These are phyloP conservation scores for Craseonycteris thonglongyai DNA, from an alignment of 2,113 vertebrate genomes.

Conservation along the genomic window DNA sequence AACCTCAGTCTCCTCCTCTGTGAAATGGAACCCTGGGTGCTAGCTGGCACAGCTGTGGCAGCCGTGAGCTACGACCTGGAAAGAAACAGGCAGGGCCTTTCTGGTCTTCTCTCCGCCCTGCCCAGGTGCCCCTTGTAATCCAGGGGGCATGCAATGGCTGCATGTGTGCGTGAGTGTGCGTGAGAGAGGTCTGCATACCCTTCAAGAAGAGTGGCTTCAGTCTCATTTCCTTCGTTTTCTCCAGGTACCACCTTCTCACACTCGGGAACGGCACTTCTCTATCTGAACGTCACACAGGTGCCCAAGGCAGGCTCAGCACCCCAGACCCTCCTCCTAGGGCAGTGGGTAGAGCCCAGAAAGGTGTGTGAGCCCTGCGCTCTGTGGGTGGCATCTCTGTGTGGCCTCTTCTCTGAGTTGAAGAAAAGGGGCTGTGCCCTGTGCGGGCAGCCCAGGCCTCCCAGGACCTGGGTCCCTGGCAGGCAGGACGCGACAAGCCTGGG, in stretches of 20 bases:
- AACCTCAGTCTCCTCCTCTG: not conserved
- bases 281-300: not conserved
- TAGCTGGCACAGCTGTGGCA: not conserved
- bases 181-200: not conserved
- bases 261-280: not conserved
- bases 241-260: not conserved
- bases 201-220: not conserved
- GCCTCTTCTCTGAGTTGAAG: constrained; percentile 1
- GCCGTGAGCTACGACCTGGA: not conserved
- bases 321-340: not conserved
- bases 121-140: not conserved
- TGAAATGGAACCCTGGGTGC: not conserved
- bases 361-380: not conserved
- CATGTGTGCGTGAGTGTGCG: not conserved
- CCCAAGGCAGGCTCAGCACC: not conserved
- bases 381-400: not conserved
- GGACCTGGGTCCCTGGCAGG: not conserved
- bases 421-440: not conserved
- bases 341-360: not conserved
- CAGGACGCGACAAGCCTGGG: not conserved
- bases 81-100: not conserved
- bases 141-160: not conserved
- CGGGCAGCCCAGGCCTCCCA: not conserved
- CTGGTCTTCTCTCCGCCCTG: not conserved
- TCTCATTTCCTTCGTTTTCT: not conserved